Evolutionary conservation across 2,113 vertebrate species (phyloP).

Genomic region (Rattus norvegicus): GRCr8 NC_086028.1:81695501-81696000

Average conservation of each 20-base stretch:
- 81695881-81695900: too few relatives aligned
- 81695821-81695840: too few relatives aligned
- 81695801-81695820: too few relatives aligned
- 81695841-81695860: too few relatives aligned
- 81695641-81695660: neutral
- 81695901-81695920: too few relatives aligned
- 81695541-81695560: neutral
- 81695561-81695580: neutral
- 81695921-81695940: too few relatives aligned
- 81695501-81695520: neutral
- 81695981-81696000: rapidly evolving
- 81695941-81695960: neutral
- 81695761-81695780: too few relatives aligned
- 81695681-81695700: neutral
- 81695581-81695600: neutral
- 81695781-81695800: too few relatives aligned
- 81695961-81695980: neutral
- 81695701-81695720: neutral
- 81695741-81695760: too few relatives aligned
- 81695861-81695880: too few relatives aligned
- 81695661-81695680: neutral
- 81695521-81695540: neutral
- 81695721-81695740: neutral
- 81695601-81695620: neutral
- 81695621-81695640: neutral